Evolutionary conservation across 2,797 vertebrate species (phyloP).

Genomic region (Australoheros facetus): DNA sequence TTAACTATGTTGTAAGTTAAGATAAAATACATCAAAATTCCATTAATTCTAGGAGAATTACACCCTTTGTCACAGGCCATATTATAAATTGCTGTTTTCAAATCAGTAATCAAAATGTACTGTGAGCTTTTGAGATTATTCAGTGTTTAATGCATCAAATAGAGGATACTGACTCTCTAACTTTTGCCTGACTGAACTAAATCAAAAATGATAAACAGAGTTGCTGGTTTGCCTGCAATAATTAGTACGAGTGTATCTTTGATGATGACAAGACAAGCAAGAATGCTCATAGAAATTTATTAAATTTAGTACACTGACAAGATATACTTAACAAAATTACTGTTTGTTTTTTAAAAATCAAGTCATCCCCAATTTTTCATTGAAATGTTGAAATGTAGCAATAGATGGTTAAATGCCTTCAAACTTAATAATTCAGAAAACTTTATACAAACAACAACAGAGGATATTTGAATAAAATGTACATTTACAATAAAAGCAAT

Average conservation of each 20-base stretch:
- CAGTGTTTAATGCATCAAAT: neutral
- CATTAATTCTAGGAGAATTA: neutral
- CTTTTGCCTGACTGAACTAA: neutral
- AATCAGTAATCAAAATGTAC: neutral
- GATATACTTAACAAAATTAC: conserved; percentile 26
- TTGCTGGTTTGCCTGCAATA: neutral
- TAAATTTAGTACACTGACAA: conserved; percentile 45
- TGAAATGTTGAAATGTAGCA: conserved; percentile 4
- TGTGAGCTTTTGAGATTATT: neutral
- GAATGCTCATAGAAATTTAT: conserved; percentile 53
- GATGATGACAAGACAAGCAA: conserved; percentile 15
- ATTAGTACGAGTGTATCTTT: neutral
- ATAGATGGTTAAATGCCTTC: neutral
- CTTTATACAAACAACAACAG: conserved; percentile 21
- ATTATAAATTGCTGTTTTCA: neutral
- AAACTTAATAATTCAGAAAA: conserved; percentile 16
- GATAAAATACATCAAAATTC: neutral
- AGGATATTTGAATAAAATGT: conserved; percentile 1
- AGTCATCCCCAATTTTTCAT: neutral
- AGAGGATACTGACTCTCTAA: too few relatives aligned
- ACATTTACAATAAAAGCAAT: conserved; percentile 26
- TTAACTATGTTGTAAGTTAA: neutral
- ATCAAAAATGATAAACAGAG: neutral
- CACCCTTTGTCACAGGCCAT: neutral
- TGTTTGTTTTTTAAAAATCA: conserved; percentile 14